These are phyloP conservation scores for Coregonus suidteri DNA, from an alignment of 2,797 vertebrate species.

Conservation along the genomic window DNA sequence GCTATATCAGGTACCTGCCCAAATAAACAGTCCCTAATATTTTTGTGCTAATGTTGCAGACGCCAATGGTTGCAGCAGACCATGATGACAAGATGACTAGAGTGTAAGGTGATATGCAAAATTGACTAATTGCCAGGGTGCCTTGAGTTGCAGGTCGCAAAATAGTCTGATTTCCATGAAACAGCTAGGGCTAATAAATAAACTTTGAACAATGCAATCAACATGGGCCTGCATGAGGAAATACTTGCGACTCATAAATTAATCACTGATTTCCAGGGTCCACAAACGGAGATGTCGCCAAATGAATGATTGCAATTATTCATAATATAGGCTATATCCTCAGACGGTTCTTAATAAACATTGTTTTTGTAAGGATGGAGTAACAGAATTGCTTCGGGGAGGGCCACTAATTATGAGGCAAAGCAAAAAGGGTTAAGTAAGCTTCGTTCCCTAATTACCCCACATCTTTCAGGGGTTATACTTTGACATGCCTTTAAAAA, in stretches of 20 bases:
- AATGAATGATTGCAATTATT: constrained; percentile 87
- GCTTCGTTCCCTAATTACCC: constrained; percentile 75
- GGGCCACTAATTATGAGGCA: constrained; percentile 76
- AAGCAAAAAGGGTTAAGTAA: constrained; percentile 76
- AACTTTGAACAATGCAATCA: constrained; percentile 78
- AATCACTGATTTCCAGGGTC: constrained; percentile 80
- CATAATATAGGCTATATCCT: constrained; percentile 76
- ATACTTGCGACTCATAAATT: constrained; percentile 80
- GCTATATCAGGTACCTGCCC: constrained; percentile 12
- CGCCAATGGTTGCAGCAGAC: constrained; percentile 43
- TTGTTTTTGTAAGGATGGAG: constrained; percentile 83
- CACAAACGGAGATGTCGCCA: constrained; percentile 76
- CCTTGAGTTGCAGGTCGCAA: constrained; percentile 57
- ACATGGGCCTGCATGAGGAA: constrained; percentile 79
- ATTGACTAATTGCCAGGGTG: constrained; percentile 67
- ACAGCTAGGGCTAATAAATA: constrained; percentile 78
- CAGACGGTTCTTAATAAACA: constrained; percentile 79
- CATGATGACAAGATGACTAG: constrained; percentile 59
- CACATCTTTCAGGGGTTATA: constrained; percentile 65
- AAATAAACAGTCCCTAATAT: constrained; percentile 40
- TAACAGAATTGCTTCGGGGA: constrained; percentile 74
- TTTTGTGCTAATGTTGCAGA: constrained; percentile 40
- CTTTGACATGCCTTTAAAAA: constrained; percentile 56
- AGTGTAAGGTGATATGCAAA: constrained; percentile 66
- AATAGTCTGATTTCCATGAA: constrained; percentile 60